A percentile compares a stretch with the other conserved stretches of the same genome.
These are phyloP conservation scores for Muntiacus muntjak DNA, from an alignment of 2,113 vertebrate genomes.

Conservation along the genomic window DNA sequence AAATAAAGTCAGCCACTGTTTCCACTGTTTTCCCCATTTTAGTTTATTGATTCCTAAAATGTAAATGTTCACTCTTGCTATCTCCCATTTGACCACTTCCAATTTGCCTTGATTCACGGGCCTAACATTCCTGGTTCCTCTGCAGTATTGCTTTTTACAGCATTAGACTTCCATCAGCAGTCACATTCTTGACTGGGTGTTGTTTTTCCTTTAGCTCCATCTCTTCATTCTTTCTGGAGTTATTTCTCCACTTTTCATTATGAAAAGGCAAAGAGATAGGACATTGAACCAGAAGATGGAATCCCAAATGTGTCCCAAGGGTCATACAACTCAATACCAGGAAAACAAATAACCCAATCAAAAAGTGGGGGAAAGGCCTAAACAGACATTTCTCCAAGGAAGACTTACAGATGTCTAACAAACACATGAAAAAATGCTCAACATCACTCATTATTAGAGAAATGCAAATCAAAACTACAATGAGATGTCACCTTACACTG, in stretches of 20 bases:
- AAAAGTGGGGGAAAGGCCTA: neutral
- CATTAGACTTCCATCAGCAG: neutral
- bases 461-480: neutral
- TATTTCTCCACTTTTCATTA: neutral
- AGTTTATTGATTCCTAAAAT: neutral
- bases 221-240: neutral
- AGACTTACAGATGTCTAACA: neutral
- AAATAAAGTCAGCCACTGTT: neutral
- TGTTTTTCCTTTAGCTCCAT: neutral
- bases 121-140: accelerated
- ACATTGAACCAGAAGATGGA: neutral
- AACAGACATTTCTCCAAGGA: neutral
- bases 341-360: neutral
- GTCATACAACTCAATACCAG: neutral
- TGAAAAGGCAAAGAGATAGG: neutral
- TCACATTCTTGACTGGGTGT: neutral
- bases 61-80: neutral
- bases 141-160: neutral
- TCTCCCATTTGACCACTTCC: neutral
- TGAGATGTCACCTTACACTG: neutral
- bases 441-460: neutral
- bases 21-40: neutral
- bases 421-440: neutral
- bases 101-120: neutral
- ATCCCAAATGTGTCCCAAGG: neutral